Evolutionary conservation across 2,888 invertebrate species (phyloP).

Genomic region (Helleia helle): DNA sequence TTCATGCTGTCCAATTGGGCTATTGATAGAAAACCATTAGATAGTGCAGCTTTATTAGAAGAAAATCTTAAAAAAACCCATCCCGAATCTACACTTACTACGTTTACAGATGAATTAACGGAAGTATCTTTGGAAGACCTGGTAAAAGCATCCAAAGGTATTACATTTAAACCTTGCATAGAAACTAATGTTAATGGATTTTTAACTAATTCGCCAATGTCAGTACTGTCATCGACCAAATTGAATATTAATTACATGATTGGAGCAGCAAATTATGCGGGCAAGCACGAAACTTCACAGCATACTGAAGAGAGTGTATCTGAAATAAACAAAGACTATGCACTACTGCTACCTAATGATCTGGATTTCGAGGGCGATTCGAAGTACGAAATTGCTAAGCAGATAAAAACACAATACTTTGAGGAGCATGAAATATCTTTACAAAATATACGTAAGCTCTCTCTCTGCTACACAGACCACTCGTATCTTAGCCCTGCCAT

Average conservation of each 20-base stretch:
- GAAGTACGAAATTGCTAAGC: conserved; percentile 24
- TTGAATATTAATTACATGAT: conserved; percentile 38
- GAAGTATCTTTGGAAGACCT: conserved; percentile 25
- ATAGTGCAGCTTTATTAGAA: conserved; percentile 37
- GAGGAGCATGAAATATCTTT: conserved; percentile 28
- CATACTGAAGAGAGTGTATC: conserved; percentile 28
- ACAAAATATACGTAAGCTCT: conserved; percentile 26
- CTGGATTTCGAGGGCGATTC: conserved; percentile 32
- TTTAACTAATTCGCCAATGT: conserved; percentile 38
- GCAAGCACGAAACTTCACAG: conserved; percentile 34
- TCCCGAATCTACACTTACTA: not conserved
- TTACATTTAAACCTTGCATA: conserved; percentile 41
- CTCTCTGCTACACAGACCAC: conserved; percentile 42
- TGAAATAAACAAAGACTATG: conserved; percentile 31
- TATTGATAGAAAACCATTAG: conserved; percentile 40
- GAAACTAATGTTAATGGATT: conserved; percentile 31
- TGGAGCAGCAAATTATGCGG: conserved; percentile 45
- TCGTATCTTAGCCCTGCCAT: conserved; percentile 42
- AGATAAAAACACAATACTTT: conserved; percentile 41
- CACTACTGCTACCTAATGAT: conserved; percentile 38
- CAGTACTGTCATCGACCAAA: conserved; percentile 27
- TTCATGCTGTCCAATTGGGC: conserved; percentile 47
- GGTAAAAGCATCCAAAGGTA: conserved; percentile 27
- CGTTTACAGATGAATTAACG: conserved; percentile 16
- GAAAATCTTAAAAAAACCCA: conserved; percentile 25